Base-by-base conservation (phyloP, 2,113 vertebrate genomes). In the Mohoua ochrocephala region DNA sequence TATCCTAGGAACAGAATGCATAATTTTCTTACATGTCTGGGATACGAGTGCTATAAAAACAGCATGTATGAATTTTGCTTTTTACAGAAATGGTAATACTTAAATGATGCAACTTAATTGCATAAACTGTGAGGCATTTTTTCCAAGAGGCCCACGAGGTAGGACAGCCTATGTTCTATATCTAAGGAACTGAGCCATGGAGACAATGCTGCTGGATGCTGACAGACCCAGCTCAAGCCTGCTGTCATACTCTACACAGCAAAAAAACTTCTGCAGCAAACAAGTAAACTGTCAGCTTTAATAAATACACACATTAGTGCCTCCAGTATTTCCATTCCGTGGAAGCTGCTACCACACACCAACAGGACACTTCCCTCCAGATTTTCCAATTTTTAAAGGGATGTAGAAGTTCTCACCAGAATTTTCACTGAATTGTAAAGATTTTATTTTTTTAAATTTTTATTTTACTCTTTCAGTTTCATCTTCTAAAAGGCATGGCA, bases 71-170 rank as follows among this genome's bases (percentile, higher is more conserved):
- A 42, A 68, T 54, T 91, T 63, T 68, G 24, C 15, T 61, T 84
- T 86, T 67, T 49, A n/a, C 12, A 6, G 69, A 47, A 89, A 15
- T 24, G 14, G 1, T 45, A 57, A 42, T 44, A 63, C 28, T 81
- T 65, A n/a, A 67, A 75, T 26, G 6, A 84, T 50, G n/a, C 28
- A 71, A n/a, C 27, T 90, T 61, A 45, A 37, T 30, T 67, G 39
- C 0, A 0, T 39, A 70, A 82, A 3, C 39, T n/a, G 42, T 23
- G 33, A 80, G n/a, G 35, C 39, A 54, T 37, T 54, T 86, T 59
- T 76, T 68, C 67, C 61, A 57, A 70, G 56, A 91, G 78, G n/a
- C n/a, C 20, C 52, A 61, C 30, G 69, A 35, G 24, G 45, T 31
- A 27, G 14, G 41, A 45, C 16, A 65, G 45, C 7, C 57, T 60